A percentile compares a stretch with the other conserved stretches of the same genome.
These are phyloP conservation scores for Phalacrocorax aristotelis DNA, from an alignment of 2,113 vertebrate species.

Conservation along the genomic window DNA sequence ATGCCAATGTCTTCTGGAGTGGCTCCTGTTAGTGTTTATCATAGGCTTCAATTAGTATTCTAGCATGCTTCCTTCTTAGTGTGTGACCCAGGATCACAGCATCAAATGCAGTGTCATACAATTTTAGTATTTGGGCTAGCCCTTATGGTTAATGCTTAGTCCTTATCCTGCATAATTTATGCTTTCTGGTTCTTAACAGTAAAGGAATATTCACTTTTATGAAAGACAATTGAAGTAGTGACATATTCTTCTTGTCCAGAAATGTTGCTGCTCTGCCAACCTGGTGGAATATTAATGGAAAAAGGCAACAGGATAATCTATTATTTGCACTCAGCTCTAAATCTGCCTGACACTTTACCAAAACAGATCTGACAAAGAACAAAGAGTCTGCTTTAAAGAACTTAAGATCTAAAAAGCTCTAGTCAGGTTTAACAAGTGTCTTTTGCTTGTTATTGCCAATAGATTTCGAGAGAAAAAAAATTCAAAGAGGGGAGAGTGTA, in stretches of 20 bases:
- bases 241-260: not conserved
- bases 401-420: slow-evolving; percentile 19
- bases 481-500: not conserved
- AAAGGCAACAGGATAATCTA: slow-evolving; percentile 18
- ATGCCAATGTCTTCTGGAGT: not conserved
- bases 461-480: not conserved
- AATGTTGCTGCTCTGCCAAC: not conserved
- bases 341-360: not conserved
- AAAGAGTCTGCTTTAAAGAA: slow-evolving; percentile 27
- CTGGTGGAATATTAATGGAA: slow-evolving; percentile 7
- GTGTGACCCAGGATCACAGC: not conserved
- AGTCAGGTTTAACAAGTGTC: slow-evolving; percentile 26
- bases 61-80: not conserved
- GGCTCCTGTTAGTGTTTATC: not conserved
- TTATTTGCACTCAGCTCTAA: slow-evolving; percentile 33
- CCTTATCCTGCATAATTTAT: not conserved
- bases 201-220: not conserved
- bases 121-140: not conserved
- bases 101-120: not conserved
- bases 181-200: not conserved
- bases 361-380: slow-evolving; percentile 35
- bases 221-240: not conserved
- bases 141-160: not conserved
- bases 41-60: not conserved
- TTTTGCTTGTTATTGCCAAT: slow-evolving; percentile 24